A percentile compares a stretch with the other conserved stretches of the same genome.
These are phyloP conservation scores for Caenorhabditis angaria DNA, from an alignment of 2,888 invertebrate genomes.

Conservation along the genomic window DNA sequence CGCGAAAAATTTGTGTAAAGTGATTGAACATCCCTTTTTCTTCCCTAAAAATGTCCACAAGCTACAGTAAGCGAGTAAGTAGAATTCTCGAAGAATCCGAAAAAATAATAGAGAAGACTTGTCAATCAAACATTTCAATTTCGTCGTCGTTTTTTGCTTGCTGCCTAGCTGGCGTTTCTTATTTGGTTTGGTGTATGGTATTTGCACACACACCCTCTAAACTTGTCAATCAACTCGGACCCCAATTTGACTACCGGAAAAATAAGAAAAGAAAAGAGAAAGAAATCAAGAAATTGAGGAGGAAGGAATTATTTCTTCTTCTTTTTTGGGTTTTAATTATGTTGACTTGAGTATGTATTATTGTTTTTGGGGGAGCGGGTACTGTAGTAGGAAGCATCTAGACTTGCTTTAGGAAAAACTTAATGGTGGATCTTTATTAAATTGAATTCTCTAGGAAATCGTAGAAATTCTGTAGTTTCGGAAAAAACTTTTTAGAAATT, in stretches of 20 bases:
- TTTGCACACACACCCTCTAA: not conserved
- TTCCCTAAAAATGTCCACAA: not conserved
- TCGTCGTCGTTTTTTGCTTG: slow-evolving; percentile 14
- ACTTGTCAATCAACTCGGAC: slow-evolving; percentile 9
- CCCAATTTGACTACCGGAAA: slow-evolving; percentile 10
- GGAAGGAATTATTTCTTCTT: slow-evolving; percentile 2
- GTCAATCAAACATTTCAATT: slow-evolving; percentile 52
- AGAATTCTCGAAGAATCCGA: not conserved
- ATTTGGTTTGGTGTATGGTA: slow-evolving; percentile 17
- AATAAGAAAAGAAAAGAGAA: too few species aligned
- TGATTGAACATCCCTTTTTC: not conserved
- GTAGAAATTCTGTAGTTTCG: too few species aligned
- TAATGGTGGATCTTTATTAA: too few species aligned
- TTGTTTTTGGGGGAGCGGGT: not conserved
- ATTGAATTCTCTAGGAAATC: too few species aligned
- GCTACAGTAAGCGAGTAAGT: not conserved
- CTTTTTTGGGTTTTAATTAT: too few species aligned
- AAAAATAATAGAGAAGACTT: slow-evolving; percentile 26
- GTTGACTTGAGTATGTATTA: too few species aligned
- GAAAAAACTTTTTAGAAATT: too few species aligned
- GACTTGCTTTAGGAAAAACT: too few species aligned
- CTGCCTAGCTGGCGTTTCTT: not conserved
- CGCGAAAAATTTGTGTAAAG: too few species aligned
- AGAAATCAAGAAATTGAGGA: too few species aligned
- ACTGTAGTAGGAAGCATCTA: too few species aligned